Conservation (phyloP, 2,888 invertebrate genomes). For the Tanytarsus gracilentus region DNA sequence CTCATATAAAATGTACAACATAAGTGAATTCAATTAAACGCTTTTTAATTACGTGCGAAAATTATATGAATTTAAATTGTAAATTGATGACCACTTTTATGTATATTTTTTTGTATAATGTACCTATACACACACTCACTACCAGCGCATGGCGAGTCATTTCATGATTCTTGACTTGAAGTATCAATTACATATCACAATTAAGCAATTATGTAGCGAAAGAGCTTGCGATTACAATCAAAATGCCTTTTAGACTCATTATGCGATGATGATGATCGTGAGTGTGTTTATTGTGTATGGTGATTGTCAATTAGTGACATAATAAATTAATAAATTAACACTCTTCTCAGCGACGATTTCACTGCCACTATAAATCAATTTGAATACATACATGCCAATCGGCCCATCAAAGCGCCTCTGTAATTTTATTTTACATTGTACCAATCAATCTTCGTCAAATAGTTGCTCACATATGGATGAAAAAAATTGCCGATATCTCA, state of each 20-base stretch:
- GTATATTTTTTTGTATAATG: no score
- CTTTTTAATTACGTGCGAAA: background rate
- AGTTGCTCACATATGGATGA: background rate
- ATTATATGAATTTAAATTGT: slow-evolving; percentile 2
- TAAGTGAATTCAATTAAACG: no score
- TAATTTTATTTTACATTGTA: background rate
- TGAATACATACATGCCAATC: background rate
- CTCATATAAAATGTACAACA: no score
- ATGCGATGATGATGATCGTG: background rate
- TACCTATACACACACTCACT: no score
- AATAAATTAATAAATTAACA: background rate
- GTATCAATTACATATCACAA: no score
- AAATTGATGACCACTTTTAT: background rate
- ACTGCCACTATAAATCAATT: background rate
- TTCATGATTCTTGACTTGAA: no score
- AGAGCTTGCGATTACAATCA: background rate
- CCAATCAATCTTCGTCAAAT: slow-evolving; percentile 15
- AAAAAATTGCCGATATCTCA: background rate
- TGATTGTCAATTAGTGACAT: background rate
- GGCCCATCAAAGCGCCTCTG: background rate
- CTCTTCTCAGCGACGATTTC: background rate
- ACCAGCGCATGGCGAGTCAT: no score
- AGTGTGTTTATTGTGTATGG: no score
- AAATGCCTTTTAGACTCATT: background rate
- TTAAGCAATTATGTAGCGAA: background rate